Conservation (phyloP, 2,113 vertebrate genomes). For the Lophius piscatorius region DNA sequence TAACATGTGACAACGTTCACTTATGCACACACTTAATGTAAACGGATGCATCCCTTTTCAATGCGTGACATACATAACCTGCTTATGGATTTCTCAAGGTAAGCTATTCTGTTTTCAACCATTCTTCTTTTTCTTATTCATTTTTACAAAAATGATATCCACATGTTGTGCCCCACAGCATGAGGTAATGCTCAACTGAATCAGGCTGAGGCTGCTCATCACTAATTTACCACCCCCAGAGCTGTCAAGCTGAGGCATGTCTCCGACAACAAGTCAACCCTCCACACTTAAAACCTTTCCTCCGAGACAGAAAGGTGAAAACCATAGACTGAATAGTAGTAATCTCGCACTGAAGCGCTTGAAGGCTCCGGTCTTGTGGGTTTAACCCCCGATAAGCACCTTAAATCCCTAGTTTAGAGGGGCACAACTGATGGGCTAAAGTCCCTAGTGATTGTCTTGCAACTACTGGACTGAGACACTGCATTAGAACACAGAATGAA, state of each 20-base stretch:
- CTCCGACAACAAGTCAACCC: slow-evolving; percentile 36
- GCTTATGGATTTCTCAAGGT: not conserved
- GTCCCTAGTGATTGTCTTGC: slow-evolving; percentile 24
- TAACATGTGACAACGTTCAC: slow-evolving; percentile 52
- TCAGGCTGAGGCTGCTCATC: slow-evolving; percentile 36
- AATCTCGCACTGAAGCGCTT: slow-evolving; percentile 64
- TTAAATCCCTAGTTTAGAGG: slow-evolving; percentile 69
- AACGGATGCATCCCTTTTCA: slow-evolving; percentile 11
- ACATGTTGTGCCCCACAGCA: slow-evolving; percentile 28
- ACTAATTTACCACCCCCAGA: slow-evolving; percentile 58
- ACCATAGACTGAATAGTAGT: slow-evolving; percentile 53
- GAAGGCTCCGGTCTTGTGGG: slow-evolving; percentile 52
- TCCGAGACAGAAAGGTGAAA: slow-evolving; percentile 68
- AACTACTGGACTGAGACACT: slow-evolving; percentile 30
- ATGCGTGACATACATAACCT: not conserved
- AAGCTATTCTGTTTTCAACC: slow-evolving; percentile 18
- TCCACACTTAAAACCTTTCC: slow-evolving; percentile 36
- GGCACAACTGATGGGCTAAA: slow-evolving; percentile 65
- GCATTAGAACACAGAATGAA: slow-evolving; percentile 16
- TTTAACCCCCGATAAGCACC: slow-evolving; percentile 62
- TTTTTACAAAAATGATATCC: not conserved
- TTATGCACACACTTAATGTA: slow-evolving; percentile 3
- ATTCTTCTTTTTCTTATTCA: not conserved
- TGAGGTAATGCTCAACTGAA: slow-evolving; percentile 41
- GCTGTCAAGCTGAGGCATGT: slow-evolving; percentile 67